Evolutionary conservation across 64 coral and sea anemone genomes (phyloP).

Genomic region (Orbicella faveolata): DNA sequence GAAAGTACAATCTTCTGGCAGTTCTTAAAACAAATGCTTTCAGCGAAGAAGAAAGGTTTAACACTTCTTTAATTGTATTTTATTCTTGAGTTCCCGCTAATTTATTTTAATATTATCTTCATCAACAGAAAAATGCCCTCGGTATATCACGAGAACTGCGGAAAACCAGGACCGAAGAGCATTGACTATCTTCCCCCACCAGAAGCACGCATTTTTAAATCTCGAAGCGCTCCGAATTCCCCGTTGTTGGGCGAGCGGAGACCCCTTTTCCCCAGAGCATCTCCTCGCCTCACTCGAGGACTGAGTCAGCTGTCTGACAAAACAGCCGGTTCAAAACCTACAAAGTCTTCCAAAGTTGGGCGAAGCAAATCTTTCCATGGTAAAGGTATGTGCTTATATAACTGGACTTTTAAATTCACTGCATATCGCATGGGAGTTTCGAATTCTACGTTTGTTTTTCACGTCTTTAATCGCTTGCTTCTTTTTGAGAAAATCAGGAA

Average conservation of each 20-base stretch:
- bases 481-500: too few species aligned
- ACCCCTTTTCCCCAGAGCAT: slow-evolving; percentile 45
- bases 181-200: slow-evolving; percentile 83
- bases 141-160: slow-evolving; percentile 90
- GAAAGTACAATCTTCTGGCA: neutral
- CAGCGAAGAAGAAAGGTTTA: neutral
- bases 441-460: neutral
- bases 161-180: slow-evolving; percentile 93
- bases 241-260: slow-evolving; percentile 60
- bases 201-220: slow-evolving; percentile 83
- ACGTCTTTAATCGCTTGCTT: neutral
- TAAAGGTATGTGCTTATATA: slow-evolving; percentile 69
- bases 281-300: slow-evolving; percentile 53
- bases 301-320: slow-evolving; percentile 35
- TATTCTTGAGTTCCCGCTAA: too few species aligned
- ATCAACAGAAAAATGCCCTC: slow-evolving; percentile 91
- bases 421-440: too few species aligned
- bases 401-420: neutral
- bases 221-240: slow-evolving; percentile 87
- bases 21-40: neutral
- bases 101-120: neutral
- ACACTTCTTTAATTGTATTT: neutral
- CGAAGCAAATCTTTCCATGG: slow-evolving; percentile 87
- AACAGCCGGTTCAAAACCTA: slow-evolving; percentile 1
- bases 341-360: slow-evolving; percentile 58